Evolutionary conservation across 37 sponge, comb jelly and placozoan genomes (phyloP).

Genomic region (Mnemiopsis leidyi): DNA sequence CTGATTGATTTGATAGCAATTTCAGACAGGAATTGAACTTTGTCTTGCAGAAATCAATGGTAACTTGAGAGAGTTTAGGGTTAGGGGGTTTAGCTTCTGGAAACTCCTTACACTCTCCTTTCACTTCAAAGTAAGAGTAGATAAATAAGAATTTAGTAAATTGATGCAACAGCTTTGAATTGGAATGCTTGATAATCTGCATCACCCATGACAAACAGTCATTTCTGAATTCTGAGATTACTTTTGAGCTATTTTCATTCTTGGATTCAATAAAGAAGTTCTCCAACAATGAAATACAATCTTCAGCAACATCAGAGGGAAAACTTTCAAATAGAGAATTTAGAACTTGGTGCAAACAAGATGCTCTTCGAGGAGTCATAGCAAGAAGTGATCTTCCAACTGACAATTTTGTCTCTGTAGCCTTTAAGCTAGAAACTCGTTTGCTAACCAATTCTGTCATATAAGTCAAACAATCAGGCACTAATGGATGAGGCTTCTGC

Average conservation of each 20-base stretch:
- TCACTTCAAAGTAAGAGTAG: constrained; percentile 51
- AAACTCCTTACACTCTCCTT: neutral
- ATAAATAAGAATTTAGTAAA: constrained; percentile 27
- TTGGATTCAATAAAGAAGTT: neutral
- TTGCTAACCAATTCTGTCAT: neutral
- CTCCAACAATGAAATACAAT: neutral
- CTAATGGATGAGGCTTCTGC: neutral
- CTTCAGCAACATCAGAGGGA: neutral
- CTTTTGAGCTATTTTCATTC: neutral
- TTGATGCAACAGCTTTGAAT: neutral
- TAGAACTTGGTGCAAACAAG: constrained; percentile 18
- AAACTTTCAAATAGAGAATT: neutral
- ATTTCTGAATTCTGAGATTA: neutral
- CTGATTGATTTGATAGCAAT: neutral
- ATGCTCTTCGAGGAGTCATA: neutral
- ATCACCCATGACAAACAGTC: constrained; percentile 50
- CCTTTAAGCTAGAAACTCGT: neutral
- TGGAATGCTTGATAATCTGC: neutral
- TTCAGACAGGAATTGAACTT: constrained; percentile 36
- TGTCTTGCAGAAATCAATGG: neutral
- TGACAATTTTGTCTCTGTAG: neutral
- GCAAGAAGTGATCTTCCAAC: neutral
- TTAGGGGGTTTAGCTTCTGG: neutral
- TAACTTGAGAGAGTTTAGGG: neutral
- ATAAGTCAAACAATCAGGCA: neutral